Percentiles rank a stretch among this genome's conserved stretches.
phyloP scores from a whole-genome alignment of 2,797 vertebrate genomes.

The Podarcis siculus region DNA sequence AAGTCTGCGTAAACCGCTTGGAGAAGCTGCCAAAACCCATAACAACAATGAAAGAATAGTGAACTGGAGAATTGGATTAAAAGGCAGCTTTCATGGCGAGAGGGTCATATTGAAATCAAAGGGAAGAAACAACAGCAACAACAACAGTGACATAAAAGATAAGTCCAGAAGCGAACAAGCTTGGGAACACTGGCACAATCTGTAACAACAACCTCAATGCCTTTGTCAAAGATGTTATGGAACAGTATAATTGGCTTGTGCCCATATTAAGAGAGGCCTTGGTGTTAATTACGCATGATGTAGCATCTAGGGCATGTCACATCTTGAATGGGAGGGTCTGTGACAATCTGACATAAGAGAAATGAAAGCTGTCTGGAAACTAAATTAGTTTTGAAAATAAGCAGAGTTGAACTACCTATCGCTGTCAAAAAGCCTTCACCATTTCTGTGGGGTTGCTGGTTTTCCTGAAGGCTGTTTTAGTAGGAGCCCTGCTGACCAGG shows the following conservation, averaged over 20 bases:
- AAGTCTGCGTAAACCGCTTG: slow-evolving; percentile 37
- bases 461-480: neutral
- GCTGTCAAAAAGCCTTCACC: neutral
- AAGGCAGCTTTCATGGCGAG: slow-evolving; percentile 11
- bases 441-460: neutral
- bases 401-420: neutral
- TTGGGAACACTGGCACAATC: neutral
- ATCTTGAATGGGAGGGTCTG: neutral
- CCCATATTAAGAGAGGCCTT: neutral
- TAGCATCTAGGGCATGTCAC: slow-evolving; percentile 6
- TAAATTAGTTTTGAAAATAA: slow-evolving; percentile 2
- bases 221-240: neutral
- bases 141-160: neutral
- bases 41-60: slow-evolving; percentile 33
- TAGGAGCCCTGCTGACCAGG: neutral
- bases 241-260: neutral
- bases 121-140: neutral
- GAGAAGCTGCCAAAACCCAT: slow-evolving; percentile 47
- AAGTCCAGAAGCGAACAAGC: rapidly evolving
- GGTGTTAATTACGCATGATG: slow-evolving; percentile 29
- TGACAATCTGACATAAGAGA: slow-evolving; percentile 6
- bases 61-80: slow-evolving; percentile 39
- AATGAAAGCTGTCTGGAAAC: slow-evolving; percentile 19
- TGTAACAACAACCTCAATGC: neutral
- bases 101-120: neutral